phyloP scores from a whole-genome alignment of 2,113 vertebrate genomes.

The Pituophis catenifer region DNA sequence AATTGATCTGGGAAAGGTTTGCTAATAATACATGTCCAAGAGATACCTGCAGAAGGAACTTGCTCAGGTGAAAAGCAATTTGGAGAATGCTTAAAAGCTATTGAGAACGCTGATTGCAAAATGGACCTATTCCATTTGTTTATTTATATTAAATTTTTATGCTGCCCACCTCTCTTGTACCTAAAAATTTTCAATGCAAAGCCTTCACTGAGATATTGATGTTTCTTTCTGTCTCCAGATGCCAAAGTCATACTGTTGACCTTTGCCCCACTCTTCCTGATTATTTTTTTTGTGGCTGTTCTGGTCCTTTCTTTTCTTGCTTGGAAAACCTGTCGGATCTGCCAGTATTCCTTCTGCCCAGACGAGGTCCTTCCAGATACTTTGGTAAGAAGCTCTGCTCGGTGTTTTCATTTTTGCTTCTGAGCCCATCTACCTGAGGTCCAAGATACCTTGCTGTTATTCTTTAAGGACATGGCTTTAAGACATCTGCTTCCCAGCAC shows the following conservation, averaged over 20 bases:
- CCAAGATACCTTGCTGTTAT: neutral
- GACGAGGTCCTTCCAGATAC: constrained; percentile 34
- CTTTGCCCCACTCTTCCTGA: constrained; percentile 16
- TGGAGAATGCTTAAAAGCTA: neutral
- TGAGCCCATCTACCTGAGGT: neutral
- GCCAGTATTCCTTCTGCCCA: constrained; percentile 42
- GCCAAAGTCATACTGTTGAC: neutral
- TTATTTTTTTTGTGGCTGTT: neutral
- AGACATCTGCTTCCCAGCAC: neutral
- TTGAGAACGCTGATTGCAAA: neutral
- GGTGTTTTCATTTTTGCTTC: neutral
- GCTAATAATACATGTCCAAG: neutral
- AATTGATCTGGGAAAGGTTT: neutral
- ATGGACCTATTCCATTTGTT: neutral
- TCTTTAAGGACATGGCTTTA: neutral
- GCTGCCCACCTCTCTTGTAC: neutral
- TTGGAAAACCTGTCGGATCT: constrained; percentile 7
- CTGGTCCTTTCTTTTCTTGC: neutral
- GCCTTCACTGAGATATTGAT: neutral
- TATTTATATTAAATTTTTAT: neutral
- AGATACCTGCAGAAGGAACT: neutral
- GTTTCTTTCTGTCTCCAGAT: neutral
- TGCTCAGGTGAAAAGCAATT: neutral
- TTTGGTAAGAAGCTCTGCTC: constrained; percentile 25
- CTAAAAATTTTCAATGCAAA: neutral